Conservation (phyloP, 1,140 invertebrate genomes). For the Apocrypta bakeri region DNA sequence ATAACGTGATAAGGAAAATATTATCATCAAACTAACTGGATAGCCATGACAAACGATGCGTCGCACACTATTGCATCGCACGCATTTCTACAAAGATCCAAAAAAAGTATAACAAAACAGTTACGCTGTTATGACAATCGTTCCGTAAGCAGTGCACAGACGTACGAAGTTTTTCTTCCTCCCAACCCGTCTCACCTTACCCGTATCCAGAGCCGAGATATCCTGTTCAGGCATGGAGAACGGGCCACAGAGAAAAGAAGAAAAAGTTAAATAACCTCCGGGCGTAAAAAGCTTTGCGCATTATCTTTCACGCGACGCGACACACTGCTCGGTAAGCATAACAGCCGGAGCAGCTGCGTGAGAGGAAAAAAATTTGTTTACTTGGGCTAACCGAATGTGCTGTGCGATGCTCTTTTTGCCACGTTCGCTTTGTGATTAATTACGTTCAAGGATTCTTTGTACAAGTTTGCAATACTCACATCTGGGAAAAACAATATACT, state of each 20-base stretch:
- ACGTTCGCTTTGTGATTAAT: constrained; percentile 12
- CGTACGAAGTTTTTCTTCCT: background rate
- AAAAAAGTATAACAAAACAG: no score
- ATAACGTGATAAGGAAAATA: no score
- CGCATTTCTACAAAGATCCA: no score
- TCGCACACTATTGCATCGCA: no score
- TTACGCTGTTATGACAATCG: no score
- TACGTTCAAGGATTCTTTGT: background rate
- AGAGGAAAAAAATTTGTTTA: constrained; percentile 31
- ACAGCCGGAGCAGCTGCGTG: background rate
- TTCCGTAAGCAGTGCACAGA: background rate
- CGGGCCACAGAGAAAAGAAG: background rate
- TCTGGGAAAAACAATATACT: background rate
- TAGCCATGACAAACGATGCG: no score
- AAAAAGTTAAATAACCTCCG: background rate
- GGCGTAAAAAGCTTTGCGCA: constrained; percentile 12
- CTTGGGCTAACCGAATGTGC: background rate
- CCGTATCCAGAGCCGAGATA: constrained; percentile 28
- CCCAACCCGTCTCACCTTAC: background rate
- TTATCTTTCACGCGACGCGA: background rate
- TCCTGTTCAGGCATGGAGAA: background rate
- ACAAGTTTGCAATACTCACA: background rate
- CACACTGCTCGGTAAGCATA: background rate
- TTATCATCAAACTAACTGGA: no score
- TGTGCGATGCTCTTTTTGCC: background rate